Evolutionary conservation across 2,888 invertebrate genomes (phyloP), one percentile per base, ranked within the genome.

Genomic region (Drosophila robusta): DNA sequence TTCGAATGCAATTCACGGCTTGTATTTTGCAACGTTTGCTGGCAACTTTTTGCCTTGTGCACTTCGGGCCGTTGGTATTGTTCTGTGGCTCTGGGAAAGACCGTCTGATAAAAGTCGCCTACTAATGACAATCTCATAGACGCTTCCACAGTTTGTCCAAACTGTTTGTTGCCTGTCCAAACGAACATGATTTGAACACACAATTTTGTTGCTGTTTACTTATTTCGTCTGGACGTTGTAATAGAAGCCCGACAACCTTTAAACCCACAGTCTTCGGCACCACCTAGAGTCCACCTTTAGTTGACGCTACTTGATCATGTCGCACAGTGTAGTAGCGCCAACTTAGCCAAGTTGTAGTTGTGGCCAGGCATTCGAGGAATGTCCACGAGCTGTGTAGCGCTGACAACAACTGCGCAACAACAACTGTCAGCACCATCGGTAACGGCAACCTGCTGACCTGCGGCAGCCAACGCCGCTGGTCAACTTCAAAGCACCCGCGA

Each of bases 91-190:
- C 67, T 72, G 79, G 85, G 61, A 75, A 75, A 70, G 65, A 62
- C 69, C 54, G 62, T 45, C 57, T 55, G 69, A 80, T 80, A 72
- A 70, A 65, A 61, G 83, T 74, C 61, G 82, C 55, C 85, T 87
- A 69, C 83, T 84, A 84, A 87, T 84, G 83, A 84, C 87, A 85
- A 84, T 84, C 86, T 84, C 87, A 84, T 85, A 84, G 87, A 86
- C 78, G 80, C 80, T 81, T 85, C 79, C 83, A 84, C 83, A 91
- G 91, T 91, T 91, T 91, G 91, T 91, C 91, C 83, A 84, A 91
- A 87, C 90, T 91, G 91, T 92, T 91, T 91, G 92, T 91, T 87
- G 89, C 86, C 90, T 91, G 91, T 92, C 91, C 87, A 89, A 76
- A 87, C 78, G 81, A 84, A 91, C 91, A 92, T 90, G 89, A 90